These are phyloP conservation scores for Avahi laniger DNA, from an alignment of 2,797 vertebrate species.

Conservation along the genomic window DNA sequence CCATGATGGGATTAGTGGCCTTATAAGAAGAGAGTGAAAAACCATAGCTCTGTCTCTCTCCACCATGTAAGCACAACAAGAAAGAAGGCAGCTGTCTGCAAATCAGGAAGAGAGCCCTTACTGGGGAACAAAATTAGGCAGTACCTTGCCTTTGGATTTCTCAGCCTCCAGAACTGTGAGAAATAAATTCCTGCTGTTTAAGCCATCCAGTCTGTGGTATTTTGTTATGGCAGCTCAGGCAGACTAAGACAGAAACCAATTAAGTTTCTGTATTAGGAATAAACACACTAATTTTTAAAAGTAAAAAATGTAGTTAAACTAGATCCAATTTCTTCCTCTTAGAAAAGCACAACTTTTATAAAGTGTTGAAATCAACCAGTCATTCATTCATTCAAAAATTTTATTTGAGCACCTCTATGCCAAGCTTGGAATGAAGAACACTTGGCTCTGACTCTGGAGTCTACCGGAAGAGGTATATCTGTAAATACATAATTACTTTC, in stretches of 20 bases:
- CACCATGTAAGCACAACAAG: not conserved
- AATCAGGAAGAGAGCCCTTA: not conserved
- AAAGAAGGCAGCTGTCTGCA: not conserved
- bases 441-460: not conserved
- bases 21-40: not conserved
- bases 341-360: not conserved
- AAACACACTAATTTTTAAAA: slow-evolving; percentile 25
- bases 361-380: not conserved
- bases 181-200: not conserved
- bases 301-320: not conserved
- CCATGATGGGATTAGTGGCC: not conserved
- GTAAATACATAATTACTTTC: not conserved
- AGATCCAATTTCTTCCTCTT: not conserved
- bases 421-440: not conserved
- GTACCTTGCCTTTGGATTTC: not conserved
- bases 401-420: not conserved
- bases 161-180: not conserved
- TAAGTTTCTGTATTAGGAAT: not conserved
- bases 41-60: not conserved
- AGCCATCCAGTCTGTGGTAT: not conserved
- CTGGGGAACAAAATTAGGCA: not conserved
- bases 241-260: not conserved
- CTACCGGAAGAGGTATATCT: not conserved
- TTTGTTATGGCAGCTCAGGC: not conserved
- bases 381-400: not conserved